Percentiles rank a stretch among this genome's conserved stretches.
Evolutionary conservation across 2,797 vertebrate species (phyloP).

Genomic region (Melanotaenia maccullochi): DNA sequence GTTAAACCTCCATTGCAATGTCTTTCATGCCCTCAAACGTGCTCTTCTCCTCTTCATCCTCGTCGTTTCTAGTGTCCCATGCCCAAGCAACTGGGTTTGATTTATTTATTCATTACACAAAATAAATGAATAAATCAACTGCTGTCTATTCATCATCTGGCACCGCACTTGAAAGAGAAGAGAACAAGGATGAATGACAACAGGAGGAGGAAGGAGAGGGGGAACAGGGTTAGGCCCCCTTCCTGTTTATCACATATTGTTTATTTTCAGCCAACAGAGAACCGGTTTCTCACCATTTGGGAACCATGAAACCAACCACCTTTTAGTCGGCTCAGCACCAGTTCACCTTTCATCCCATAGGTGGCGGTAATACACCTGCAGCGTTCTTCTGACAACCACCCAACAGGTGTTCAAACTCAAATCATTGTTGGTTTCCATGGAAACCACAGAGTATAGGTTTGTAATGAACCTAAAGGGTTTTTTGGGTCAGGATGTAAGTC

Average conservation of each 20-base stretch:
- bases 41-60: constrained; percentile 44
- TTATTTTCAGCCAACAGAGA: neutral
- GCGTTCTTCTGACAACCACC: neutral
- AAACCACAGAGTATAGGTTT: no score
- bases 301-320: no score
- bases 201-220: constrained; percentile 7
- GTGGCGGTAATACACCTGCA: neutral
- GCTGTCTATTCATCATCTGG: constrained; percentile 69
- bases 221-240: neutral
- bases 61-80: constrained; percentile 28
- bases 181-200: constrained; percentile 63
- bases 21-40: constrained; percentile 16
- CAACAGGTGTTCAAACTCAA: neutral
- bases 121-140: constrained; percentile 68
- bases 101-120: constrained; percentile 66
- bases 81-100: constrained; percentile 18
- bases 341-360: neutral
- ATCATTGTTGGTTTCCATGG: neutral
- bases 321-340: no score
- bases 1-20: constrained; percentile 18
- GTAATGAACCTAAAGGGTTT: no score
- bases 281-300: neutral
- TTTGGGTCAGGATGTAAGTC: no score
- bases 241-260: neutral
- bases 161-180: constrained; percentile 77